phyloP scores from a whole-genome alignment of 2,888 invertebrate genomes.

The Brenthis daphne region DNA sequence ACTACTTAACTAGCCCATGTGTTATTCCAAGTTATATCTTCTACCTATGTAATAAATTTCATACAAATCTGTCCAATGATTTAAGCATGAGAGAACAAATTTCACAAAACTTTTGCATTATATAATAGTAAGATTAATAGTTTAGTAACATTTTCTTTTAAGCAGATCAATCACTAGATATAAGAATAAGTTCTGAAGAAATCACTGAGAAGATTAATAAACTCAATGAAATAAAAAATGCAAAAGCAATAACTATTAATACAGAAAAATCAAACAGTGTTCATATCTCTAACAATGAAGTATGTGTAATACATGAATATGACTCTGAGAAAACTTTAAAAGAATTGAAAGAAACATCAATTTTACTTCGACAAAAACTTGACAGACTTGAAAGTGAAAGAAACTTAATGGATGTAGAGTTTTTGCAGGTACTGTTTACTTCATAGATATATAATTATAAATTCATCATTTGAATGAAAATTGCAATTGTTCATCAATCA shows the following conservation, averaged over 20 bases:
- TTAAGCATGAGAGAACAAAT: no score
- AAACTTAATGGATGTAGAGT: conserved; percentile 72
- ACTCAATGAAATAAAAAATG: conserved; percentile 43
- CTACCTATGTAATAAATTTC: no score
- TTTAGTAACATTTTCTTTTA: conserved; percentile 22
- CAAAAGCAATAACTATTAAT: conserved; percentile 20
- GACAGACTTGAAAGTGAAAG: conserved; percentile 68
- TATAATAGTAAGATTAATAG: no score
- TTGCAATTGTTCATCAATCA: not conserved
- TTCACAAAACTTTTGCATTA: no score
- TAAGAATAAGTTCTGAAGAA: conserved; percentile 49
- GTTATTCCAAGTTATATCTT: no score
- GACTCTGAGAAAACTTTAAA: conserved; percentile 59
- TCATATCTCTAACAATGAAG: conserved; percentile 26
- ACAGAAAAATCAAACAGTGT: conserved; percentile 5
- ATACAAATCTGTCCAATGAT: no score
- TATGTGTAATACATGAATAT: conserved; percentile 35
- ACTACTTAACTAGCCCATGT: no score
- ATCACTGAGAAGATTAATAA: conserved; percentile 49
- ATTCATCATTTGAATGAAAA: no score
- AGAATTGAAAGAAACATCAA: conserved; percentile 69
- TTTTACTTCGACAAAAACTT: conserved; percentile 66
- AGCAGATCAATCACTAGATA: conserved; percentile 34
- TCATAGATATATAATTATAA: not conserved
- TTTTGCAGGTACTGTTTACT: conserved; percentile 56